phyloP scores from a whole-genome alignment of 2,888 invertebrate species.

The Drosophila crucigera region DNA sequence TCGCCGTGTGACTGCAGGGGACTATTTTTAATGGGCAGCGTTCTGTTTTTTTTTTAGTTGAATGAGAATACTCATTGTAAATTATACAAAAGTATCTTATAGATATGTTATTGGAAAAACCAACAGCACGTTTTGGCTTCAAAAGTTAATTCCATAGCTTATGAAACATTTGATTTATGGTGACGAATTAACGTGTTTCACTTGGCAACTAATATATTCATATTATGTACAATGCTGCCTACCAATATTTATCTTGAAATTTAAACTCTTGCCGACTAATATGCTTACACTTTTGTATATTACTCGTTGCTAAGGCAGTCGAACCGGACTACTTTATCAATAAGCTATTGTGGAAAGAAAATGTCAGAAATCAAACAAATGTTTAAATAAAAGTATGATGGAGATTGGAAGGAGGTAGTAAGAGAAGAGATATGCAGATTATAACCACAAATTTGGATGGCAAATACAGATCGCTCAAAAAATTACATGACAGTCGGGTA shows the following conservation, averaged over 20 bases:
- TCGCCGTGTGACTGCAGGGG: conserved; percentile 14
- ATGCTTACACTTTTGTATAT: background rate
- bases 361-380: no score
- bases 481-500: no score
- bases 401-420: background rate
- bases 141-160: conserved; percentile 24
- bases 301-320: background rate
- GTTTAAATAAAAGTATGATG: background rate
- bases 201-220: conserved; percentile 3
- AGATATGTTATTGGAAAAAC: conserved; percentile 11
- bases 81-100: conserved; percentile 14
- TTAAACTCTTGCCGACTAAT: background rate
- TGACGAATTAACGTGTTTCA: conserved; percentile 48
- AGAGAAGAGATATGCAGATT: background rate
- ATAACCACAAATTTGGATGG: background rate
- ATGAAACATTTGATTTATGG: conserved; percentile 53
- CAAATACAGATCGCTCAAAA: background rate
- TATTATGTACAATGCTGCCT: conserved; percentile 2
- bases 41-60: conserved; percentile 9
- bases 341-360: no score
- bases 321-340: no score
- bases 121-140: conserved; percentile 20
- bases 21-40: conserved; percentile 53
- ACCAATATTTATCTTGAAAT: background rate
- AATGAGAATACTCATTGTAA: conserved; percentile 2